Percentiles rank a stretch among this genome's conserved stretches.
Evolutionary conservation across 2,797 vertebrate species (phyloP).

Genomic region (Mus caroli): DNA sequence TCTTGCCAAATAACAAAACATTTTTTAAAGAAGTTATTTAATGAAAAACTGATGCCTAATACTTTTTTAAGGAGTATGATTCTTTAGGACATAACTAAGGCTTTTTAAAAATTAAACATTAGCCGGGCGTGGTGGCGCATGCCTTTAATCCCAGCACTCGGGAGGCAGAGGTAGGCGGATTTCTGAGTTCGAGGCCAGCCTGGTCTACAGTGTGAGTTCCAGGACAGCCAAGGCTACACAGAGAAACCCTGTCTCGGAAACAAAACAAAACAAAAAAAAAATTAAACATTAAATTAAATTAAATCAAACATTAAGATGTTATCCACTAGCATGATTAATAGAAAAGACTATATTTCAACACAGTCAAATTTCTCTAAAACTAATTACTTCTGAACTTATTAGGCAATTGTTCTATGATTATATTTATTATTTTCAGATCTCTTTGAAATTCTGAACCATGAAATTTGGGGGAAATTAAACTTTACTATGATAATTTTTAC

Average conservation of each 20-base stretch:
- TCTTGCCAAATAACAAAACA: constrained; percentile 58
- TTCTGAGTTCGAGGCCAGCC: no score
- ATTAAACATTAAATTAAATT: background rate
- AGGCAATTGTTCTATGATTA: constrained; percentile 12
- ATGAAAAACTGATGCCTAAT: constrained; percentile 31
- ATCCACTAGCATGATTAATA: constrained; percentile 9
- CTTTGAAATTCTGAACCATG: constrained; percentile 65
- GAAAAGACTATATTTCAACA: constrained; percentile 23
- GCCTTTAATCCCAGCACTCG: no score
- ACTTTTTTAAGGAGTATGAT: background rate
- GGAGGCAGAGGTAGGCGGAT: no score
- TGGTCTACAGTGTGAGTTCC: no score
- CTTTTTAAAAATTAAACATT: no score
- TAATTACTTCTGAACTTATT: constrained; percentile 53
- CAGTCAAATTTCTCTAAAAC: constrained; percentile 49
- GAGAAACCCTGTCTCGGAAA: no score
- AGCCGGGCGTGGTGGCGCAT: no score
- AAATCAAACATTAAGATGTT: constrained; percentile 32
- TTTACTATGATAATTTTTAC: constrained; percentile 36
- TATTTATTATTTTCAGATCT: constrained; percentile 66
- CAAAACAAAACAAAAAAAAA: no score
- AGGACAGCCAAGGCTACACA: no score
- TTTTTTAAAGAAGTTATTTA: constrained; percentile 47
- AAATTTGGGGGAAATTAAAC: constrained; percentile 58
- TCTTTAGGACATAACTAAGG: background rate